Evolutionary conservation across 64 coral and sea anemone genomes (phyloP).

Genomic region (Porites australiensis): DNA sequence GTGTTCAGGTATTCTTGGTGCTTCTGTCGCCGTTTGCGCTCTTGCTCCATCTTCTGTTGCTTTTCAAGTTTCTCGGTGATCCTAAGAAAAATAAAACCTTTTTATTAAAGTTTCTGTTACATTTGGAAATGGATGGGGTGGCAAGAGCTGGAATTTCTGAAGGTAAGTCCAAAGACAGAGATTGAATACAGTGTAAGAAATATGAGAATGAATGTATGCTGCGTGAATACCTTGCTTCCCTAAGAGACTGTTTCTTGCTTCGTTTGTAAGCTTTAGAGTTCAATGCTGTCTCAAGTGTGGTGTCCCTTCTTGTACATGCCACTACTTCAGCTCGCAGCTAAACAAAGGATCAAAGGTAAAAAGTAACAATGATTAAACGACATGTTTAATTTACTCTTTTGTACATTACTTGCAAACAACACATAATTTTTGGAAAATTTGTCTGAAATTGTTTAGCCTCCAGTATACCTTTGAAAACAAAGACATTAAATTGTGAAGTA

Average conservation of each 20-base stretch:
- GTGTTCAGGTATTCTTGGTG: constrained; percentile 98
- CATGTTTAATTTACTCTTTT: no score
- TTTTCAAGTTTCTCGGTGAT: constrained; percentile 99
- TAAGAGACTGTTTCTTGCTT: constrained; percentile 97
- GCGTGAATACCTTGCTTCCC: constrained; percentile 86
- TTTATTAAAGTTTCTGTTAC: no score
- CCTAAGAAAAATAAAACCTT: constrained; percentile 49
- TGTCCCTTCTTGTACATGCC: constrained; percentile 95
- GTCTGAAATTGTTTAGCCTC: no score
- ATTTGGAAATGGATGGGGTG: no score
- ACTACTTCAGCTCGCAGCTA: constrained; percentile 94
- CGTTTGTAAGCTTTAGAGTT: constrained; percentile 98
- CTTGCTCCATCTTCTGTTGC: constrained; percentile 99
- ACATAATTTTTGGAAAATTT: no score
- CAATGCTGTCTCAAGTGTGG: constrained; percentile 95
- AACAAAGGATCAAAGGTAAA: neutral
- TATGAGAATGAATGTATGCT: neutral
- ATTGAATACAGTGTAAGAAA: no score
- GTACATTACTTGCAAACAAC: no score
- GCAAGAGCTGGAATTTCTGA: no score
- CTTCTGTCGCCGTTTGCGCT: constrained; percentile 94
- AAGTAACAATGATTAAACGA: no score
- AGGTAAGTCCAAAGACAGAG: no score
- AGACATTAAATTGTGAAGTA: no score
- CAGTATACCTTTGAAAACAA: no score